A percentile compares a stretch with the other conserved stretches of the same genome.
Evolutionary conservation across 1,140 invertebrate genomes (phyloP).

Genomic region (Chymomyza costata): DNA sequence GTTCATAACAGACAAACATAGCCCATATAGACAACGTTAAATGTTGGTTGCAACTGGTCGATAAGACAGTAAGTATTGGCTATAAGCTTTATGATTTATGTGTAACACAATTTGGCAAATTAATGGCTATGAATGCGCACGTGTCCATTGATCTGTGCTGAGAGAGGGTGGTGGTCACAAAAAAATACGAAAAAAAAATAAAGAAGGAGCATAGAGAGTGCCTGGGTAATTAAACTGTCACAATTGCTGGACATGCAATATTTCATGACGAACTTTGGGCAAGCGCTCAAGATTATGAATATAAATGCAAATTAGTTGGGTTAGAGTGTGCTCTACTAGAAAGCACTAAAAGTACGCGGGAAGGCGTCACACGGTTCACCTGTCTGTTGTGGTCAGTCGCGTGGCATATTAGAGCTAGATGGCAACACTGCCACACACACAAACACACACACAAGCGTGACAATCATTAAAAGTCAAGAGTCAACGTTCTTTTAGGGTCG

Average conservation of each 20-base stretch:
- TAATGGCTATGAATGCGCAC: slow-evolving; percentile 9
- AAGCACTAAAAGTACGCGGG: not conserved
- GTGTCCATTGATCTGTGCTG: slow-evolving; percentile 11
- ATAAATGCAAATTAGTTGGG: slow-evolving; percentile 70
- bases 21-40: slow-evolving; percentile 45
- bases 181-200: too few relatives aligned
- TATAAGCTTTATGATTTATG: not conserved
- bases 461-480: slow-evolving; percentile 70
- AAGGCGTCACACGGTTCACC: slow-evolving; percentile 33
- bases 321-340: too few relatives aligned
- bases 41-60: not conserved
- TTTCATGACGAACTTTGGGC: slow-evolving; percentile 65
- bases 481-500: too few relatives aligned
- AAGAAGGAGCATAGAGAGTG: not conserved
- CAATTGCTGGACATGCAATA: slow-evolving; percentile 68
- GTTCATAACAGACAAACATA: slow-evolving; percentile 47
- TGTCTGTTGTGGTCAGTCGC: slow-evolving; percentile 44
- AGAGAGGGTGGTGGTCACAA: too few relatives aligned
- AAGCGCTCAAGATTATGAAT: slow-evolving; percentile 62
- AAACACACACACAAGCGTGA: slow-evolving; percentile 39
- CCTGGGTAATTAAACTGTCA: slow-evolving; percentile 67
- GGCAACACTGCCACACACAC: not conserved
- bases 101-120: slow-evolving; percentile 3
- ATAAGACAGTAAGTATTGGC: not conserved
- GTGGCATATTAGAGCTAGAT: not conserved